Percentiles rank a stretch among this genome's conserved stretches.
phyloP scores from a whole-genome alignment of 2,797 vertebrate genomes.

The Poecilia velifera region DNA sequence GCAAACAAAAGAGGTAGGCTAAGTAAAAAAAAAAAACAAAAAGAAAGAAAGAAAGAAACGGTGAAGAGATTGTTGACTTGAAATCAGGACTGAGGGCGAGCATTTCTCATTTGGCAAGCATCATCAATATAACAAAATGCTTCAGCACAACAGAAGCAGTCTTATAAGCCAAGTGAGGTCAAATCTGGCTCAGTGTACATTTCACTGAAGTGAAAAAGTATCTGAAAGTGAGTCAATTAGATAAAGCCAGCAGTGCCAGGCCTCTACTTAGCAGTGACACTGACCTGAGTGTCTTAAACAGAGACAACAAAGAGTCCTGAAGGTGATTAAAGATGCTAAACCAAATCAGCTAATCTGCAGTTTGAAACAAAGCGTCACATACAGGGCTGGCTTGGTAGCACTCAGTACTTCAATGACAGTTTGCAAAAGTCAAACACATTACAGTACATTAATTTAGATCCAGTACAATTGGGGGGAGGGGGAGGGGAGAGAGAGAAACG shows the following conservation, averaged over 20 bases:
- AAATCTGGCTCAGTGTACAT: background rate
- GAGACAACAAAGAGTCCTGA: slow-evolving; percentile 1
- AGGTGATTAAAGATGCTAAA: slow-evolving; percentile 16
- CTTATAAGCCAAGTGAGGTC: background rate
- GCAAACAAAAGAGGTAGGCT: background rate
- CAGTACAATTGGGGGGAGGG: background rate
- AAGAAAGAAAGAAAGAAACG: background rate
- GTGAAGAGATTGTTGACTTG: background rate
- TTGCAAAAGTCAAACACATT: background rate
- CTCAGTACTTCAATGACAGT: background rate
- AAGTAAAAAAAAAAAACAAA: background rate
- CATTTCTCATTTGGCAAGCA: background rate
- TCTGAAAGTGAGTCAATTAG: slow-evolving; percentile 5
- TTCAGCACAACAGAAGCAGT: background rate
- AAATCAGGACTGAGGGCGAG: background rate
- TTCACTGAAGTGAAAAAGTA: background rate
- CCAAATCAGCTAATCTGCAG: background rate
- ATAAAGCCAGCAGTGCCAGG: background rate
- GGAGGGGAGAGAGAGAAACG: rapidly evolving
- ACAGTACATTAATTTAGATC: background rate
- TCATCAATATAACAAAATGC: background rate
- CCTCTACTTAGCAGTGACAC: background rate
- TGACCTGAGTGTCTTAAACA: background rate
- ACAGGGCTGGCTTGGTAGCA: background rate
- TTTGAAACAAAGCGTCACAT: background rate